Conservation (phyloP, 2,797 vertebrate genomes). For the Macropodus opercularis region DNA sequence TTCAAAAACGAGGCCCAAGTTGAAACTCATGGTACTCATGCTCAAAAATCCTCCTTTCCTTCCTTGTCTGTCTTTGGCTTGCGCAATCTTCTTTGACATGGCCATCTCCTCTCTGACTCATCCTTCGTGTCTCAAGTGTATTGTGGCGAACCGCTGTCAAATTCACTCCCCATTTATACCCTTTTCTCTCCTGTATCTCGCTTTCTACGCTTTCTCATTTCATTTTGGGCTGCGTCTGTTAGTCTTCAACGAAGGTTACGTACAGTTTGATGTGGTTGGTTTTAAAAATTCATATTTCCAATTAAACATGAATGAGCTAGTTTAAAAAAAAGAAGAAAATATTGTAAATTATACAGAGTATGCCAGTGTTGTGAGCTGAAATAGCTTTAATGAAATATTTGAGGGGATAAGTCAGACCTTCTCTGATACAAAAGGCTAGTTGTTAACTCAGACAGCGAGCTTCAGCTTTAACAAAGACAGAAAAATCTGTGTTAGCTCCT, state of each 20-base stretch:
- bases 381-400: slow-evolving; percentile 39
- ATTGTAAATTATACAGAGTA: slow-evolving; percentile 56
- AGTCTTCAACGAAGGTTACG: slow-evolving; percentile 60
- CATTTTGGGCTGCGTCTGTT: slow-evolving; percentile 9
- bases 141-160: slow-evolving; percentile 64
- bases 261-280: slow-evolving; percentile 45
- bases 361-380: slow-evolving; percentile 39
- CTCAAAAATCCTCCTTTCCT: slow-evolving; percentile 28
- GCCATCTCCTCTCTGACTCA: slow-evolving; percentile 68
- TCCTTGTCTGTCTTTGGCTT: slow-evolving; percentile 39
- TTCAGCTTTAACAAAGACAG: no score
- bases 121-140: slow-evolving; percentile 63
- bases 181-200: slow-evolving; percentile 37
- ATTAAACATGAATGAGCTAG: slow-evolving; percentile 61
- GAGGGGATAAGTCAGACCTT: slow-evolving; percentile 34
- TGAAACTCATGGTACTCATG: slow-evolving; percentile 51
- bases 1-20: slow-evolving; percentile 41
- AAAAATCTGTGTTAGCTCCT: no score
- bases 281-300: slow-evolving; percentile 54
- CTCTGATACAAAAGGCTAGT: slow-evolving; percentile 30
- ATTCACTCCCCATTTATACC: slow-evolving; percentile 57
- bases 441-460: slow-evolving; percentile 52
- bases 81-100: slow-evolving; percentile 62
- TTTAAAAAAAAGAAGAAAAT: slow-evolving; percentile 44
- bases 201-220: slow-evolving; percentile 45